Evolutionary conservation across 37 sponge, comb jelly and placozoan genomes (phyloP).

Genomic region (Beroe forskalii): DNA sequence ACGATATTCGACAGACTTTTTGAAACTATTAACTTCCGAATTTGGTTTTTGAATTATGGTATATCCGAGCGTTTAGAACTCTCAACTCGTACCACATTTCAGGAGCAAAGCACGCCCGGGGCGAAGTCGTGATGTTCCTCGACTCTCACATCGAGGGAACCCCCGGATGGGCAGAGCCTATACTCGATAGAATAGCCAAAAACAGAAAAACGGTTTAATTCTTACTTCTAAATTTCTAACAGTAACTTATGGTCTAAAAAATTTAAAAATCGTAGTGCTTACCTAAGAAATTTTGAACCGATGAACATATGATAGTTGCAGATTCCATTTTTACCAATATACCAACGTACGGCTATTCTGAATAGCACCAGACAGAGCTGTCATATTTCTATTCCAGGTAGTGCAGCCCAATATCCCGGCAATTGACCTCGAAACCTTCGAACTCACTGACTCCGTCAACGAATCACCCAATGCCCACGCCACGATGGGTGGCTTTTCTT

Average conservation of each 20-base stretch:
- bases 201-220: conserved; percentile 60
- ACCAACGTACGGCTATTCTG: too few relatives aligned
- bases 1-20: too few relatives aligned
- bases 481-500: conserved; percentile 33
- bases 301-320: too few relatives aligned
- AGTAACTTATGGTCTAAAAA: too few relatives aligned
- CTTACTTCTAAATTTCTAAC: not conserved
- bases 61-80: too few relatives aligned
- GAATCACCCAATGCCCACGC: conserved; percentile 36
- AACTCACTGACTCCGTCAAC: not conserved
- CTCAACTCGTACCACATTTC: too few relatives aligned
- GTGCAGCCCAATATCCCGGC: conserved; percentile 56
- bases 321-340: too few relatives aligned
- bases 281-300: too few relatives aligned
- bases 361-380: too few relatives aligned
- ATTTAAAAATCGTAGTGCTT: too few relatives aligned
- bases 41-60: too few relatives aligned
- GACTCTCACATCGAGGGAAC: conserved; percentile 60
- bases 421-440: conserved; percentile 50
- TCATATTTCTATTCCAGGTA: conserved; percentile 1
- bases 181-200: conserved; percentile 24
- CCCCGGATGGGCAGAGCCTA: conserved; percentile 49
- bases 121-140: conserved; percentile 27
- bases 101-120: conserved; percentile 47
- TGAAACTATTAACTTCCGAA: too few relatives aligned